phyloP scores from a whole-genome alignment of 2,888 invertebrate species.

The Acanthosoma haemorrhoidale region DNA sequence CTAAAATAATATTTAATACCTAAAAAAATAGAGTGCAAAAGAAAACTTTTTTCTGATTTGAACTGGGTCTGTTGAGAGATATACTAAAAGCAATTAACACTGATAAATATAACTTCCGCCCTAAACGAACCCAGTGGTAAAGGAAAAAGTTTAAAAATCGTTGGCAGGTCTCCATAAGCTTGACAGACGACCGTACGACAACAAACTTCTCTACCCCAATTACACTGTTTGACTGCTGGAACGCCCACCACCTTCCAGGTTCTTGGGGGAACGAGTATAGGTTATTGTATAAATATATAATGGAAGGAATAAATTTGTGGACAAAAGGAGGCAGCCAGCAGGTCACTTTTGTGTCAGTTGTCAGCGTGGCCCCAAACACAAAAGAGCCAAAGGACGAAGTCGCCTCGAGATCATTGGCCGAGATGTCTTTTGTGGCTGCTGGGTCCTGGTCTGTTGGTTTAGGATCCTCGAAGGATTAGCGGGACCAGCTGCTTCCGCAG shows the following conservation, averaged over 20 bases:
- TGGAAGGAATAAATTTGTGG: neutral
- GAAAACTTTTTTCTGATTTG: too few species aligned
- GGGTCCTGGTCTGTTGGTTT: neutral
- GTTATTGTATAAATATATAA: slow-evolving; percentile 10
- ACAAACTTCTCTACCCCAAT: neutral
- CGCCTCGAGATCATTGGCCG: neutral
- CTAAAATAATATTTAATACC: too few species aligned
- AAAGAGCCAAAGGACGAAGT: neutral
- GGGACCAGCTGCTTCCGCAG: neutral
- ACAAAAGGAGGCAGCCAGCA: neutral
- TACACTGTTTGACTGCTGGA: neutral
- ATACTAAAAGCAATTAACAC: too few species aligned
- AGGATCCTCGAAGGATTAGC: neutral
- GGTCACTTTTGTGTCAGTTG: neutral
- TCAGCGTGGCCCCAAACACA: neutral
- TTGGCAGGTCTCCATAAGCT: too few species aligned
- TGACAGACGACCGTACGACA: too few species aligned
- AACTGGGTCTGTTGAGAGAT: too few species aligned
- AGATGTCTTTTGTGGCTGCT: neutral
- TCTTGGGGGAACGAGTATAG: neutral
- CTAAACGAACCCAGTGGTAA: too few species aligned
- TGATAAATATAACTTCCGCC: too few species aligned
- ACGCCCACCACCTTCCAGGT: neutral
- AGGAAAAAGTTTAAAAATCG: too few species aligned
- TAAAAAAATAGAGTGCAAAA: too few species aligned